phyloP scores from a whole-genome alignment of 1,140 invertebrate genomes.

The Drosophila subpulchrella region DNA sequence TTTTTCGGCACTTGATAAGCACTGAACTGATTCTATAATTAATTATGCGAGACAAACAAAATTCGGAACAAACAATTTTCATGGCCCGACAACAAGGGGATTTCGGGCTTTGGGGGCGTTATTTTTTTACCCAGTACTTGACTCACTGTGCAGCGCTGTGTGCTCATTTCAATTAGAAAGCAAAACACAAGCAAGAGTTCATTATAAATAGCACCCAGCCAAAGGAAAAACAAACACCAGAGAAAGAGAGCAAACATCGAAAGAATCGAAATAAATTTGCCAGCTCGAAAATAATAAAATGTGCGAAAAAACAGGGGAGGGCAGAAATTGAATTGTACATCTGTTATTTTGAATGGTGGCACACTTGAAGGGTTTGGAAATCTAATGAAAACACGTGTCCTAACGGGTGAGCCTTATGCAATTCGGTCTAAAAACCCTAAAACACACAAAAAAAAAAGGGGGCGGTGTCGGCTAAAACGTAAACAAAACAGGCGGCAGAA shows the following conservation, averaged over 20 bases:
- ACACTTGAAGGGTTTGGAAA: constrained; percentile 78
- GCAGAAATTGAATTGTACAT: constrained; percentile 3
- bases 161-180: constrained; percentile 62
- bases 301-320: constrained; percentile 5
- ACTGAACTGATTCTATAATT: constrained; percentile 39
- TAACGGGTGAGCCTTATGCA: constrained; percentile 50
- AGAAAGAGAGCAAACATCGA: constrained; percentile 16
- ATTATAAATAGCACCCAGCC: constrained; percentile 73
- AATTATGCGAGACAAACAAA: constrained; percentile 28
- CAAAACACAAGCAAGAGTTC: constrained; percentile 59
- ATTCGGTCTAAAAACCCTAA: constrained; percentile 9
- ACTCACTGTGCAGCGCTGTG: constrained; percentile 58
- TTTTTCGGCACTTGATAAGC: constrained; percentile 44
- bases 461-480: constrained; percentile 33
- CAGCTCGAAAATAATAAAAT: constrained; percentile 40
- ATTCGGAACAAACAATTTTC: constrained; percentile 26
- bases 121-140: constrained; percentile 18
- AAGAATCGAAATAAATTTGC: constrained; percentile 43
- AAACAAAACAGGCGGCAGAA: constrained; percentile 53
- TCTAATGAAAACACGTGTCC: constrained; percentile 69
- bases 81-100: constrained; percentile 37
- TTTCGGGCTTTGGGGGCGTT: constrained; percentile 1
- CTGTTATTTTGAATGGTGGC: constrained; percentile 18
- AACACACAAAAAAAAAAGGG: constrained; percentile 5
- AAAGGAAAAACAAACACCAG: constrained; percentile 23